These are phyloP conservation scores for Metopia argyrocephala DNA, from an alignment of 2,888 invertebrate species.

Conservation along the genomic window DNA sequence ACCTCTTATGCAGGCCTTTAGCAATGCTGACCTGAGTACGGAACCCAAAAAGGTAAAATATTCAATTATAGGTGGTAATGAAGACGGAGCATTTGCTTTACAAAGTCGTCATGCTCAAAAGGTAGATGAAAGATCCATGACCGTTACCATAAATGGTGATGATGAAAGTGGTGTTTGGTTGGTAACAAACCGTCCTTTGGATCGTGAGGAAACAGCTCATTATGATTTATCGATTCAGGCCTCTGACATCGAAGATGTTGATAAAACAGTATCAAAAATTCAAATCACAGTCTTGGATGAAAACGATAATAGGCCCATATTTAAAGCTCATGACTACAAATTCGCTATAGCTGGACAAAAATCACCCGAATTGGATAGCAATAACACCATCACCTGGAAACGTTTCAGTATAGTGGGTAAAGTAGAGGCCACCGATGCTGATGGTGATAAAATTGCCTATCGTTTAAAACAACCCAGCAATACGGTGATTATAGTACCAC, in stretches of 20 bases:
- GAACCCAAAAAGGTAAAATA: constrained; percentile 83
- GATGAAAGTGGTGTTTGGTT: constrained; percentile 85
- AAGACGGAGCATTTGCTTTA: constrained; percentile 86
- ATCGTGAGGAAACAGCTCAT: constrained; percentile 85
- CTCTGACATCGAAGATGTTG: constrained; percentile 87
- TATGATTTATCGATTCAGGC: constrained; percentile 90
- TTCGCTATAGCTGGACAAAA: constrained; percentile 86
- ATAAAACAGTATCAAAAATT: constrained; percentile 89
- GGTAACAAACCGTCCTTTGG: constrained; percentile 87
- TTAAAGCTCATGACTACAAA: constrained; percentile 87
- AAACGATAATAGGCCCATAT: constrained; percentile 94
- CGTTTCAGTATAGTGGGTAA: constrained; percentile 90
- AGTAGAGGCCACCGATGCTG: constrained; percentile 92
- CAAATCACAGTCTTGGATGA: constrained; percentile 88
- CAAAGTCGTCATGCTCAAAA: constrained; percentile 77
- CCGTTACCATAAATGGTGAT: constrained; percentile 74
- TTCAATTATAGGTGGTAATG: constrained; percentile 88
- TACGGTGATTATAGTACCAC: constrained; percentile 92
- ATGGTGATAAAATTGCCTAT: constrained; percentile 95
- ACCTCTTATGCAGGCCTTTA: constrained; percentile 85
- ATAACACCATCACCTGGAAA: constrained; percentile 83
- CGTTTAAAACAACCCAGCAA: constrained; percentile 89
- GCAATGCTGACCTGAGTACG: constrained; percentile 78
- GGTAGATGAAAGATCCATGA: constrained; percentile 68
- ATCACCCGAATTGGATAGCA: constrained; percentile 80